A percentile compares a stretch with the other conserved stretches of the same genome.
These are phyloP conservation scores for Arothron firmamentum DNA, from an alignment of 2,113 vertebrate genomes.

Conservation along the genomic window DNA sequence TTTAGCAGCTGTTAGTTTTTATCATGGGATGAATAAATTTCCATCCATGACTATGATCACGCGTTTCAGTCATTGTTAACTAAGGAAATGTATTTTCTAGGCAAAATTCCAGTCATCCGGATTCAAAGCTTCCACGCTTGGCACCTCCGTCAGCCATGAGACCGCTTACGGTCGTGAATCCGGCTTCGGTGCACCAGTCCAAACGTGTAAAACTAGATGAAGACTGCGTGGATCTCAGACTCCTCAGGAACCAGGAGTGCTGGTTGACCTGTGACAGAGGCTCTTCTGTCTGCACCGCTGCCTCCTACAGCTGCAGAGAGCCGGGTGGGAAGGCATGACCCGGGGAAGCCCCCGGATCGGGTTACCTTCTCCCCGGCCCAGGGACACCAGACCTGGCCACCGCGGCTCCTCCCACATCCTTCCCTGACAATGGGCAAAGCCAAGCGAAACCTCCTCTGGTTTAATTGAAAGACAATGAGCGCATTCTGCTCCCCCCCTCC, in stretches of 20 bases:
- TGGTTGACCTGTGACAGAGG: slow-evolving; percentile 47
- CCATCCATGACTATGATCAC: no score
- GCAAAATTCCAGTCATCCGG: no score
- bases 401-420: slow-evolving; percentile 51
- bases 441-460: slow-evolving; percentile 30
- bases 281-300: slow-evolving; percentile 49
- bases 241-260: slow-evolving; percentile 8
- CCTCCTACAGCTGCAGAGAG: slow-evolving; percentile 18
- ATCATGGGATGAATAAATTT: no score
- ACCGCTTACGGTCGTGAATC: no score
- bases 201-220: not conserved
- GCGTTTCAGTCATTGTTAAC: no score
- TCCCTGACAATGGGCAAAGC: slow-evolving; percentile 53
- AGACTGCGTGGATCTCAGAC: not conserved
- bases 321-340: slow-evolving; percentile 20
- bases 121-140: no score
- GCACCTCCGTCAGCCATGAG: no score
- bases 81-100: no score
- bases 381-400: slow-evolving; percentile 56
- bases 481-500: slow-evolving; percentile 47
- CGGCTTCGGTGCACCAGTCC: not conserved
- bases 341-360: slow-evolving; percentile 48
- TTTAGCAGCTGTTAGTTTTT: no score
- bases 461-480: slow-evolving; percentile 64
- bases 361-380: slow-evolving; percentile 37